A percentile compares a stretch with the other conserved stretches of the same genome.
Evolutionary conservation across 2,888 invertebrate species (phyloP).

Genomic region (Phortica magna): DNA sequence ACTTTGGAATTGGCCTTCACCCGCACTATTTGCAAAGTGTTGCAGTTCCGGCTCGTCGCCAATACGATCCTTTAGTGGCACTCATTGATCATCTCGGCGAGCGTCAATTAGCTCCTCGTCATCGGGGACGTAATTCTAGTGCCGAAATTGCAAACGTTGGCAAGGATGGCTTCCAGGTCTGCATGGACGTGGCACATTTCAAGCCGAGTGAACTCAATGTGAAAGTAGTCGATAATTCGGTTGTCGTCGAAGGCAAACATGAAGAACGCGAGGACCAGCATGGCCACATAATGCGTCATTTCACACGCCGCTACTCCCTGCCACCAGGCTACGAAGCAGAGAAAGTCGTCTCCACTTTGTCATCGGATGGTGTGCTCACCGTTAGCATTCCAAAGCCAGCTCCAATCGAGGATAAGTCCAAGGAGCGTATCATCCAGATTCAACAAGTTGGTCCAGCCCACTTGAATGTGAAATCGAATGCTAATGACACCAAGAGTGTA

Average conservation of each 20-base stretch:
- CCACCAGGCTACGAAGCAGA: constrained; percentile 85
- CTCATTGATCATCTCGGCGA: not conserved
- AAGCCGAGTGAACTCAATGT: constrained; percentile 84
- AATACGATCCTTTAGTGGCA: constrained; percentile 22
- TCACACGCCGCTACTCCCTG: constrained; percentile 85
- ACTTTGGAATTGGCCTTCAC: constrained; percentile 60
- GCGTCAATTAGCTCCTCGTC: not conserved
- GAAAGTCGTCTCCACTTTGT: constrained; percentile 86
- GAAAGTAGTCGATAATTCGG: constrained; percentile 83
- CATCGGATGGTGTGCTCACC: constrained; percentile 89
- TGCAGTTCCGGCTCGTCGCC: constrained; percentile 33
- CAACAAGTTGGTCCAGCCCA: constrained; percentile 81
- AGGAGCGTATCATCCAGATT: constrained; percentile 81
- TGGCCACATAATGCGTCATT: constrained; percentile 89
- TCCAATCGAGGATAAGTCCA: constrained; percentile 69
- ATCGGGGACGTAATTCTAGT: not conserved
- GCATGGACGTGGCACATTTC: constrained; percentile 85
- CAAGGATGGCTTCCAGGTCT: constrained; percentile 85
- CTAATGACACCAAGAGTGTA: constrained; percentile 43
- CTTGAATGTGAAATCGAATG: constrained; percentile 69
- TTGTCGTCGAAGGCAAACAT: constrained; percentile 86
- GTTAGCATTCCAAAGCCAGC: constrained; percentile 83
- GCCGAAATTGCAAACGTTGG: constrained; percentile 73
- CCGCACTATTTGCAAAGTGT: constrained; percentile 40
- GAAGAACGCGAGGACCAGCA: constrained; percentile 85